Conservation (phyloP, 2,888 invertebrate species). For the Saturnia japonica region DNA sequence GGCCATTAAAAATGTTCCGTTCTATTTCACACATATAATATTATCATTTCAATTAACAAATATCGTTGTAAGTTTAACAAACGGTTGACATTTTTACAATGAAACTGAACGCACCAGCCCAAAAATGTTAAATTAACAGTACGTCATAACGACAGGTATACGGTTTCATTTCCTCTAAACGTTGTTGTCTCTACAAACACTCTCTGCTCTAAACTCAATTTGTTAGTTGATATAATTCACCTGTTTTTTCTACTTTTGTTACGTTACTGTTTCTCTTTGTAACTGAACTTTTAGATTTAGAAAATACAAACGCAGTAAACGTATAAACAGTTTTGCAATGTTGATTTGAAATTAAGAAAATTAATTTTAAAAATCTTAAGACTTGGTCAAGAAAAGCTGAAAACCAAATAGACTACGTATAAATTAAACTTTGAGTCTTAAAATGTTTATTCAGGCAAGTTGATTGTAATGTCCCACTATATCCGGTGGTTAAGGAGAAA, state of each 20-base stretch:
- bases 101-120: background rate
- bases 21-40: background rate
- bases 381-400: too few relatives aligned
- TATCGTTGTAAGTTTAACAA: background rate
- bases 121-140: slow-evolving; percentile 11
- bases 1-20: background rate
- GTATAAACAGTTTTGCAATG: too few relatives aligned
- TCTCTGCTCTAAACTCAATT: slow-evolving; percentile 1
- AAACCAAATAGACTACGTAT: too few relatives aligned
- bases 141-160: background rate
- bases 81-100: slow-evolving; percentile 13
- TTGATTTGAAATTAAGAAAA: too few relatives aligned
- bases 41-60: background rate
- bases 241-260: slow-evolving; percentile 7
- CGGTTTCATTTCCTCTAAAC: slow-evolving; percentile 1
- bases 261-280: background rate
- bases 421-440: too few relatives aligned
- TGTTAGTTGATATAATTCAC: slow-evolving; percentile 2
- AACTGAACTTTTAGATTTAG: too few relatives aligned
- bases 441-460: too few relatives aligned
- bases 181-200: slow-evolving; percentile 10
- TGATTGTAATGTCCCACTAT: too few relatives aligned
- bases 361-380: too few relatives aligned
- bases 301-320: too few relatives aligned
- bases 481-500: too few relatives aligned